phyloP scores from a whole-genome alignment of 2,797 vertebrate species.

The Pseudotriccus pelzelni region DNA sequence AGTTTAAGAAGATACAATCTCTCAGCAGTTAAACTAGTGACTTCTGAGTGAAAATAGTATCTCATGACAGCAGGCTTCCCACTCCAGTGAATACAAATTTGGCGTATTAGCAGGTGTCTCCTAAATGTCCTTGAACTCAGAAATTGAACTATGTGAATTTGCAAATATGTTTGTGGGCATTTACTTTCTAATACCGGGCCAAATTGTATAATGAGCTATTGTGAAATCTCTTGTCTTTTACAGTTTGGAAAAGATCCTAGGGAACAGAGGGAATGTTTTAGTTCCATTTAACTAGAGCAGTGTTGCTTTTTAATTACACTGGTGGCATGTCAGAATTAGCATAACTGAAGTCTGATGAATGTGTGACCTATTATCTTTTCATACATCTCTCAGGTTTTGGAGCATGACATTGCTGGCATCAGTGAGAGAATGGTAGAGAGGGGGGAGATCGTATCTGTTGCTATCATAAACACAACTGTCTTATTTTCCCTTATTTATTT shows the following conservation, averaged over 20 bases:
- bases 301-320: not conserved
- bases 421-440: not conserved
- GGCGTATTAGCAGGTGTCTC: not conserved
- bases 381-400: not conserved
- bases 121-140: not conserved
- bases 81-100: not conserved
- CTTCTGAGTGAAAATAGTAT: not conserved
- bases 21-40: not conserved
- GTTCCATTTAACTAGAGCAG: not conserved
- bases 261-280: not conserved
- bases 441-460: not conserved
- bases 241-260: not conserved
- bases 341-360: not conserved
- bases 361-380: not conserved
- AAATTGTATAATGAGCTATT: not conserved
- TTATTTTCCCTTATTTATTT: not conserved
- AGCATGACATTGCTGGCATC: not conserved
- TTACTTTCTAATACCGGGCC: not conserved
- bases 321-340: not conserved
- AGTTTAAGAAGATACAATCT: not conserved
- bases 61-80: not conserved
- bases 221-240: not conserved
- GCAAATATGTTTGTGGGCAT: not conserved
- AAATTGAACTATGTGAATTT: not conserved
- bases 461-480: not conserved